These are phyloP conservation scores for Rhodinocichla rosea DNA, from an alignment of 2,113 vertebrate species.

Conservation along the genomic window DNA sequence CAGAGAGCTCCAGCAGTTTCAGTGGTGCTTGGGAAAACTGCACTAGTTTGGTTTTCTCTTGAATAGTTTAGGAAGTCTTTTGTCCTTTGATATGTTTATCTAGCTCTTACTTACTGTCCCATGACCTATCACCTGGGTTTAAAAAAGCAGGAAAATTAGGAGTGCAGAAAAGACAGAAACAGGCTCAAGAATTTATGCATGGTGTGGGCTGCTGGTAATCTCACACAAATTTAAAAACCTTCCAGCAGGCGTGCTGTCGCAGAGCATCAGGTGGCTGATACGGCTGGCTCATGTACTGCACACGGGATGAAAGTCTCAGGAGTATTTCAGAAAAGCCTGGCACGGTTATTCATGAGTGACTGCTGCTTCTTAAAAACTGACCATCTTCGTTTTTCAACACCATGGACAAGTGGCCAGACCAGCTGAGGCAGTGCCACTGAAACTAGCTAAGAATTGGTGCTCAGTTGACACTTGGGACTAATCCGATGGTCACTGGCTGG, in stretches of 20 bases:
- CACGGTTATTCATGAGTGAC: neutral
- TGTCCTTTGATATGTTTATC: neutral
- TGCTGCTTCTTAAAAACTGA: neutral
- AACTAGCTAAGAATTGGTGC: neutral
- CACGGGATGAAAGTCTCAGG: neutral
- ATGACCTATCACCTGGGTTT: neutral
- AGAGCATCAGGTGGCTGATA: neutral
- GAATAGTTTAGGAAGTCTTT: neutral
- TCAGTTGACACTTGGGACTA: neutral
- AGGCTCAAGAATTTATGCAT: neutral
- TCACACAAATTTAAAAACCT: neutral
- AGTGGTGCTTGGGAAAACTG: neutral
- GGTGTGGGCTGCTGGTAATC: neutral
- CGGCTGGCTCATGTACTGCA: rapidly evolving
- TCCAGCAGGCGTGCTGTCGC: rapidly evolving
- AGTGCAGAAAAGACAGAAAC: neutral
- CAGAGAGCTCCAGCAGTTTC: neutral
- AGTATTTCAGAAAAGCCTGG: neutral
- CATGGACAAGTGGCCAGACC: neutral
- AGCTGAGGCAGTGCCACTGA: neutral
- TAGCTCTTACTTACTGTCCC: neutral
- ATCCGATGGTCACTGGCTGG: neutral
- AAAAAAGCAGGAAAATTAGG: neutral
- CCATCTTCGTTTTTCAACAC: neutral
- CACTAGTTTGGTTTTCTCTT: rapidly evolving